These are phyloP conservation scores for Drosophila varians DNA, from an alignment of 1,140 invertebrate species.

Conservation along the genomic window DNA sequence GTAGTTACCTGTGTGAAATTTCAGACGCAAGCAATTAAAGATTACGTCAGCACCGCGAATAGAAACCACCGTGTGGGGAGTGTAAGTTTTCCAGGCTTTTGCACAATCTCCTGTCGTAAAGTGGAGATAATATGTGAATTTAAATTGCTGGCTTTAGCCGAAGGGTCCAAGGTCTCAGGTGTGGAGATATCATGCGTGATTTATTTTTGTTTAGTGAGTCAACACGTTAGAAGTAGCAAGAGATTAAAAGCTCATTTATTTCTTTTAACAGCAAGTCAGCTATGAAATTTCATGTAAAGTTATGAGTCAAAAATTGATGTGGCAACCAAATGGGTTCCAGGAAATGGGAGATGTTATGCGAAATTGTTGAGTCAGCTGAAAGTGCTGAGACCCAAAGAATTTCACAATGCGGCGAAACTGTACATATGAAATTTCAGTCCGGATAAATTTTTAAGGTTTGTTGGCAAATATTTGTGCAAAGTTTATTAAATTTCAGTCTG, in stretches of 20 bases:
- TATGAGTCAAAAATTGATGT: slow-evolving; percentile 10
- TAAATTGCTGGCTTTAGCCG: slow-evolving; percentile 5
- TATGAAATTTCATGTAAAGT: neutral
- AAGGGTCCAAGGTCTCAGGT: neutral
- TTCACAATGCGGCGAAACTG: neutral
- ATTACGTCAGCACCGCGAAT: slow-evolving; percentile 21
- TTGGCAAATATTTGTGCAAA: neutral
- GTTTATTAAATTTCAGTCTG: slow-evolving; percentile 13
- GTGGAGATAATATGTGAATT: slow-evolving; percentile 14
- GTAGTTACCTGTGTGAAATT: slow-evolving; percentile 36
- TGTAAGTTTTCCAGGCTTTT: neutral
- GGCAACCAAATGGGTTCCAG: neutral
- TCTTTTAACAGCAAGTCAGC: slow-evolving; percentile 2
- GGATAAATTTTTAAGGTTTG: neutral
- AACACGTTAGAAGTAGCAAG: neutral
- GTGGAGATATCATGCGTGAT: slow-evolving; percentile 34
- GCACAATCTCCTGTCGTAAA: neutral
- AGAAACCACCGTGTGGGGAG: slow-evolving; percentile 10
- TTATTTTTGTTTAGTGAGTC: slow-evolving; percentile 11
- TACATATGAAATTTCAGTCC: neutral
- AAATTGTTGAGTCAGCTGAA: slow-evolving; percentile 3
- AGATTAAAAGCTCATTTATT: neutral
- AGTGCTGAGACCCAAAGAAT: neutral
- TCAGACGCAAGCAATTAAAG: slow-evolving; percentile 13
- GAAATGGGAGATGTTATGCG: slow-evolving; percentile 4